phyloP scores from a whole-genome alignment of 92 coral and sea anemone genomes.

The Heteractis magnifica region DNA sequence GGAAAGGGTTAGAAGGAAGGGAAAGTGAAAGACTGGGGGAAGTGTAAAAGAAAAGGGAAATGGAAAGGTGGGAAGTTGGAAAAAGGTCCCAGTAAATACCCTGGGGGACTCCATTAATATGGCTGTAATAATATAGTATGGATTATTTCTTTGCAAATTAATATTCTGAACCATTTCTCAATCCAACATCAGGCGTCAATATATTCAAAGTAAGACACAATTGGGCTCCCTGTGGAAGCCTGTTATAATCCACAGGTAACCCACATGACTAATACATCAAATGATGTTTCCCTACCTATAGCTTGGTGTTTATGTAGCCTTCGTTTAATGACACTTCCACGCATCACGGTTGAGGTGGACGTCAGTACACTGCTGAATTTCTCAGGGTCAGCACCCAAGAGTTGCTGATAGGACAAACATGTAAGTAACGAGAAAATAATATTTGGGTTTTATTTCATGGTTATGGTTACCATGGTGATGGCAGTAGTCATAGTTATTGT shows the following conservation, averaged over 20 bases:
- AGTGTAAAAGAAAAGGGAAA: background rate
- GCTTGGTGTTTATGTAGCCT: constrained; percentile 74
- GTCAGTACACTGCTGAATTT: constrained; percentile 60
- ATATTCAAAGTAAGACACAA: no score
- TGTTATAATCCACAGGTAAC: constrained; percentile 1
- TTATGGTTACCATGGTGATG: no score
- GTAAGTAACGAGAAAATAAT: background rate
- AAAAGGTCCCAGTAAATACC: no score
- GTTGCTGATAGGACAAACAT: constrained; percentile 43
- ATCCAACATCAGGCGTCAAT: no score
- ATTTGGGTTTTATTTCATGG: background rate
- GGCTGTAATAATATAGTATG: no score
- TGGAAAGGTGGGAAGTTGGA: no score
- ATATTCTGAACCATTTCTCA: no score
- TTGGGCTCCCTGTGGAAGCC: background rate
- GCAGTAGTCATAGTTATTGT: no score
- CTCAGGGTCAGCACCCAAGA: constrained; percentile 59
- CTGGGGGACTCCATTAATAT: no score
- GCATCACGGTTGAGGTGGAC: constrained; percentile 62
- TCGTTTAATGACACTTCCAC: constrained; percentile 78
- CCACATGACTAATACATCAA: background rate
- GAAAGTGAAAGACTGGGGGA: background rate
- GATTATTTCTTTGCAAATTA: no score
- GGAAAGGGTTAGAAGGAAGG: background rate
- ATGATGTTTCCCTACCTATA: constrained; percentile 32